Evolutionary conservation across 2,797 vertebrate genomes (phyloP), one percentile per base, ranked within the genome.

Genomic region (Anguilla anguilla): DNA sequence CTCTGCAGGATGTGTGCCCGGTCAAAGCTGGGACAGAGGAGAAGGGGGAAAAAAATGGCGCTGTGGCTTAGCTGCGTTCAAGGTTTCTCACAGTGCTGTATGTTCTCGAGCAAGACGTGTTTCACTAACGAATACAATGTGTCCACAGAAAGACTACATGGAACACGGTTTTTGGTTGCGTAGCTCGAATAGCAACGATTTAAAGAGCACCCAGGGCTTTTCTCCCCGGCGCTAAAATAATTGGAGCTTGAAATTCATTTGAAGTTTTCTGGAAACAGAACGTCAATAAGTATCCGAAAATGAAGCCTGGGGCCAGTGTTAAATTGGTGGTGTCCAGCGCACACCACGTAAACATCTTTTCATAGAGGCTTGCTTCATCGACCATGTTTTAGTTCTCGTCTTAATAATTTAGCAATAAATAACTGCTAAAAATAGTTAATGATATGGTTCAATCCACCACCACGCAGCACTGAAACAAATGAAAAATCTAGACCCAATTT

Each of bases 1-100:
- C 10, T 61, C 61, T 49, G n/a, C 6, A 67, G 35, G 43, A 64
- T 19, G 59, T 79, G 83, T 22, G 59, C 51, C n/a, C 87, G 83
- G 61, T 74, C 6, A 10, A 25, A 88, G 72, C 72, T 43, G 79
- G 57, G 90, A 39, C 81, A 72, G 59, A 35, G 77, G 15, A n/a
- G 46, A 49, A 28, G 19, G 69, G 86, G 22, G 55, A 25, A 43
- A 64, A 67, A 77, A 81, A 79, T n/a, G 84, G 46, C 35, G 28
- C 39, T 53, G 85, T 28, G 83, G 22, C 3, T 19, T 28, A 85
- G 64, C 22, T 19, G 53, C 0, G 43, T 81, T 81, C 43, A n/a
- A 10, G 55, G 59, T 84, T n/a, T 35, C 55, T 85, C 61, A 2
- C n/a, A n/a, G 35, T 2, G 39, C 43, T 43, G 77, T 6, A 19